Evolutionary conservation across 2,888 invertebrate species (phyloP), one percentile per base, ranked within the genome.

Genomic region (Synanthedon tipuliformis): DNA sequence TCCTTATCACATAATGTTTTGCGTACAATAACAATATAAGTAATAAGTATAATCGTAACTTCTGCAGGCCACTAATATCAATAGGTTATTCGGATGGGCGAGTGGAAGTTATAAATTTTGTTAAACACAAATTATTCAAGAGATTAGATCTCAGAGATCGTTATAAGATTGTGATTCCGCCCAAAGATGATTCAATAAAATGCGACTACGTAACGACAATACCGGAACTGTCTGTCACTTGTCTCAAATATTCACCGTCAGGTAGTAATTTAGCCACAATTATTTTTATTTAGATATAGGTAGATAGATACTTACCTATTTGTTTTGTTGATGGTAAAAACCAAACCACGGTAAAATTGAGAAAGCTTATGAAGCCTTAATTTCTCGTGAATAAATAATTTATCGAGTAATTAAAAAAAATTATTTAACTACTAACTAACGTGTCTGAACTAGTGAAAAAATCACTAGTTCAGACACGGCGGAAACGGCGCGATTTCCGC

Each of bases 201-300:
- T 68, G 71, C 51, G 67, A 72, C 57, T 63, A 57, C 18, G 70
- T 75, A 41, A 58, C 75, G 13, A 67, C 59, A 1, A 59, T 71
- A 12, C 87, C 87, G 0, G 59, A 68, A 7, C 58, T 85, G 0
- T 70, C 73, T 4, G 75, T 76, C 5, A 76, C 83, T 0, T 85
- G 84, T 53, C 61, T 91, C 3, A 85, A 88, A 65, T 91, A 89
- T 70, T 89, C 91, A 0, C 88, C 88, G 0, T 80, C 85, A 73
- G 89, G 91, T 90, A 16, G 91, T 90, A 16, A 18, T 13, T 12
- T 34, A 34, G 2, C 27, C 27, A 23, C 8, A 34, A 16, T 11
- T n/a, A 16, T 15, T n/a, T n/a, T 48, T 34, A 34, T 34, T 34
- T 27, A 27, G 7, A 27, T 27, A n/a, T n/a, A n/a, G n/a, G n/a